Conservation (phyloP, 92 coral and sea anemone genomes). For the Pocillopora grandis region DNA sequence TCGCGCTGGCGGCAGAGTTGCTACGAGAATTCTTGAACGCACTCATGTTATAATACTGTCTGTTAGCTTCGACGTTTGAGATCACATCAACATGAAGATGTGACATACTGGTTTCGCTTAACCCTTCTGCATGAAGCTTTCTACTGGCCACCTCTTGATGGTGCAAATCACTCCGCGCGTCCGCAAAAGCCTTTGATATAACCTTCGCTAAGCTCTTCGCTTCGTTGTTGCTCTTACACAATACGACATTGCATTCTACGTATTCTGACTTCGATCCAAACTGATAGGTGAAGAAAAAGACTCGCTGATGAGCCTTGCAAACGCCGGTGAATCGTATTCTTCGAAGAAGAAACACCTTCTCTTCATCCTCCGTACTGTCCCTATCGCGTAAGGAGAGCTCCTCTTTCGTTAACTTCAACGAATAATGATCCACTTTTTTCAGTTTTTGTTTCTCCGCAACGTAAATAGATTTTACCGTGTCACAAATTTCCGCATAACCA, state of each 20-base stretch:
- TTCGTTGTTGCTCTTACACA: conserved; percentile 79
- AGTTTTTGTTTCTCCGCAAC: conserved; percentile 51
- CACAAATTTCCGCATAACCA: conserved; percentile 89
- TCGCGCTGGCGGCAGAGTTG: conserved; percentile 40
- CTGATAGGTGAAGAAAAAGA: conserved; percentile 96
- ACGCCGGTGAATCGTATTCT: conserved; percentile 92
- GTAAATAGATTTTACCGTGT: conserved; percentile 74
- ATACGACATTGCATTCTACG: conserved; percentile 83
- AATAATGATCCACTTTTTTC: conserved; percentile 65
- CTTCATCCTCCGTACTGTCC: conserved; percentile 82
- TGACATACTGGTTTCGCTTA: conserved; percentile 60
- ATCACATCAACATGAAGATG: conserved; percentile 36
- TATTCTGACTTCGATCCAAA: conserved; percentile 87
- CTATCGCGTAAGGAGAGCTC: conserved; percentile 81
- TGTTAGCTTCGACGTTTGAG: conserved; percentile 44
- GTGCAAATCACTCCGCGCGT: conserved; percentile 72
- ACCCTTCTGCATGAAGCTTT: conserved; percentile 70
- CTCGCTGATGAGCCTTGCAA: conserved; percentile 72
- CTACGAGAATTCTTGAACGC: conserved; percentile 43
- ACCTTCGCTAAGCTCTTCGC: conserved; percentile 96
- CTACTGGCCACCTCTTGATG: conserved; percentile 74
- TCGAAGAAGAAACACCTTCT: conserved; percentile 68
- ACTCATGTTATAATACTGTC: conserved; percentile 34
- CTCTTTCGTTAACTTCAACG: conserved; percentile 79
- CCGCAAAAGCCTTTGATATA: conserved; percentile 70